Conservation (phyloP, 2,113 vertebrate genomes). For the Synodontis membranacea region DNA sequence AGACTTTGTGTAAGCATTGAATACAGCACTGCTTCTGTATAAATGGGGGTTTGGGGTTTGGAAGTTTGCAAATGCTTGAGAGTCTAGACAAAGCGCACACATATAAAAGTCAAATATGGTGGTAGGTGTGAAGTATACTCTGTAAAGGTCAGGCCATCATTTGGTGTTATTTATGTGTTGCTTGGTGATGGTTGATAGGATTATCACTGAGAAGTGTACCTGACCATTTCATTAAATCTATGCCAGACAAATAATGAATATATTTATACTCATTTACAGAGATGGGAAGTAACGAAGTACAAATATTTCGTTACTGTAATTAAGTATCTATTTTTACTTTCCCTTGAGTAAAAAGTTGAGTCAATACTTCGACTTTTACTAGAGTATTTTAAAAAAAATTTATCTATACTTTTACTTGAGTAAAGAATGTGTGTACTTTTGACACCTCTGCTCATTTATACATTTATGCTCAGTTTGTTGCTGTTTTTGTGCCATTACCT, state of each 20-base stretch:
- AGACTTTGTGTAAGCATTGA: constrained; percentile 6
- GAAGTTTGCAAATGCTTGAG: background rate
- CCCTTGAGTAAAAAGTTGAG: too few relatives aligned
- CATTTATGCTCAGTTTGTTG: background rate
- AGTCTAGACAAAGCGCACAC: constrained; percentile 19
- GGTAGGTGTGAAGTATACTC: constrained; percentile 13
- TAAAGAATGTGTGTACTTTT: too few relatives aligned
- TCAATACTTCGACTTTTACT: too few relatives aligned
- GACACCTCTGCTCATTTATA: background rate
- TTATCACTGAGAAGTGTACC: background rate
- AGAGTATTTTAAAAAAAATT: too few relatives aligned
- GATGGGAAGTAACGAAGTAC: too few relatives aligned
- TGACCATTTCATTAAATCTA: background rate
- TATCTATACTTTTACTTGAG: too few relatives aligned
- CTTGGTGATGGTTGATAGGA: background rate
- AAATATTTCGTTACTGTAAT: too few relatives aligned
- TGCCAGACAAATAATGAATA: background rate
- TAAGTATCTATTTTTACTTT: too few relatives aligned
- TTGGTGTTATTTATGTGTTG: background rate
- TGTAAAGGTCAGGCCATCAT: constrained; percentile 10
- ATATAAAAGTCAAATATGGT: background rate
- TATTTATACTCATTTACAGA: background rate
- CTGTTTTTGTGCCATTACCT: constrained; percentile 67
- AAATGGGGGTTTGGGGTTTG: background rate
- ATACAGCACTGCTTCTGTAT: background rate